These are phyloP conservation scores for Scomberomorus guttatus DNA, from an alignment of 2,797 vertebrate genomes.

Conservation along the genomic window DNA sequence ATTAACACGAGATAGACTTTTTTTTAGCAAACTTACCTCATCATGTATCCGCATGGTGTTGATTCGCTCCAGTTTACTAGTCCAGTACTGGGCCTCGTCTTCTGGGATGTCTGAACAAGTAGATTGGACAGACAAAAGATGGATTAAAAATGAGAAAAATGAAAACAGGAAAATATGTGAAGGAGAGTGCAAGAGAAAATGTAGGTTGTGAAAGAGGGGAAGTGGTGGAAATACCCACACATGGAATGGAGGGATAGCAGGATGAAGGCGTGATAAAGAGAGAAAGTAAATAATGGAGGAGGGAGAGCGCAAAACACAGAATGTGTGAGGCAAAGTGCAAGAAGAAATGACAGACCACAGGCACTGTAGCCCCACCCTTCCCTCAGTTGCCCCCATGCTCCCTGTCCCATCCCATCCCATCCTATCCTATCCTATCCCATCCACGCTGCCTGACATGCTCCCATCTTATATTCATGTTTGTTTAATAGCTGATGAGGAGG, in stretches of 20 bases:
- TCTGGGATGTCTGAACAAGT: slow-evolving; percentile 91
- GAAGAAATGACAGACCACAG: slow-evolving; percentile 13
- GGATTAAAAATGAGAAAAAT: background rate
- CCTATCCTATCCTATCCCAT: slow-evolving; percentile 1
- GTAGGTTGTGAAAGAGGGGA: background rate
- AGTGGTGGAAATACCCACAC: background rate
- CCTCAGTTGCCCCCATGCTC: slow-evolving; percentile 6
- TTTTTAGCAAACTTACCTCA: slow-evolving; percentile 83
- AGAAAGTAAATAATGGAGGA: slow-evolving; percentile 36
- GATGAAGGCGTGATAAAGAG: background rate
- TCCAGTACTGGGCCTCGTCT: slow-evolving; percentile 97
- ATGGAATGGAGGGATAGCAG: background rate
- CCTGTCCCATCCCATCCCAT: background rate
- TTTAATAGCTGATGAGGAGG: slow-evolving; percentile 63
- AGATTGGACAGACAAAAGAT: background rate
- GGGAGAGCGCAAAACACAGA: background rate
- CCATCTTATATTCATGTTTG: slow-evolving; percentile 58
- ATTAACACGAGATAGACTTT: background rate
- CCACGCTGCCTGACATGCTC: slow-evolving; percentile 9
- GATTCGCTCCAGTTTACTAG: slow-evolving; percentile 93
- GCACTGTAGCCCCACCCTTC: slow-evolving; percentile 46
- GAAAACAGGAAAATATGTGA: background rate
- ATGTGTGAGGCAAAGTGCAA: slow-evolving; percentile 18
- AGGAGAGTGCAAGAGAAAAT: background rate
- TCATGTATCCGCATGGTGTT: slow-evolving; percentile 90